These are phyloP conservation scores for Glyphotaelius pellucidus DNA, from an alignment of 2,888 invertebrate genomes.

Conservation along the genomic window DNA sequence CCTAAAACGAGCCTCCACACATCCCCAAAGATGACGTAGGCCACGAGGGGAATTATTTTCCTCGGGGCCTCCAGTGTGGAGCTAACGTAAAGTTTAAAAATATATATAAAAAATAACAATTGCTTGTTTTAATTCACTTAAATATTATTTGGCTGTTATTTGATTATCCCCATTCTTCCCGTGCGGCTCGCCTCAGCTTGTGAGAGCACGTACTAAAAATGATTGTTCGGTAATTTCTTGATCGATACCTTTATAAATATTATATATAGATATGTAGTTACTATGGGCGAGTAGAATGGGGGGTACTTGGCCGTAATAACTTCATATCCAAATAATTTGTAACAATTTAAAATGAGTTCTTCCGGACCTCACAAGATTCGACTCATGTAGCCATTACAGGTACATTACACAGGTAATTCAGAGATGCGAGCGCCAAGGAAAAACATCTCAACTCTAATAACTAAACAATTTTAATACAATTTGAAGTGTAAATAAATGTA, in stretches of 20 bases:
- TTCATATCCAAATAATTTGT: slow-evolving; percentile 65
- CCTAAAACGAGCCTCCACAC: too few relatives aligned
- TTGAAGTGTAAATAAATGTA: not conserved
- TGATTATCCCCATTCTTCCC: not conserved
- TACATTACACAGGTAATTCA: not conserved
- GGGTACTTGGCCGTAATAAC: slow-evolving; percentile 58
- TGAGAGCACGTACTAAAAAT: slow-evolving; percentile 23
- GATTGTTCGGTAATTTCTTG: slow-evolving; percentile 36
- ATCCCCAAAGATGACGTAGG: too few relatives aligned
- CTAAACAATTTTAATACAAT: not conserved
- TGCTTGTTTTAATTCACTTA: not conserved
- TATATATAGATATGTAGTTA: too few relatives aligned
- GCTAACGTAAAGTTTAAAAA: too few relatives aligned
- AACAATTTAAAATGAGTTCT: slow-evolving; percentile 60
- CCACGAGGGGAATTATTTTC: too few relatives aligned
- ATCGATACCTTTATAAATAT: slow-evolving; percentile 19
- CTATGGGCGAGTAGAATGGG: not conserved
- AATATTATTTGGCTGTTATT: not conserved
- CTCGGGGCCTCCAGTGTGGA: too few relatives aligned
- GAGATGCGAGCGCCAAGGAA: slow-evolving; percentile 7
- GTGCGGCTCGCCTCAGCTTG: slow-evolving; percentile 14
- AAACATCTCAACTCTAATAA: slow-evolving; percentile 3
- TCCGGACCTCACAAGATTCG: slow-evolving; percentile 64
- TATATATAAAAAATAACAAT: not conserved
- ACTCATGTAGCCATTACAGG: slow-evolving; percentile 56